Evolutionary conservation across 1,140 invertebrate genomes (phyloP), one percentile per base, ranked within the genome.

Genomic region (Orius insidiosus): DNA sequence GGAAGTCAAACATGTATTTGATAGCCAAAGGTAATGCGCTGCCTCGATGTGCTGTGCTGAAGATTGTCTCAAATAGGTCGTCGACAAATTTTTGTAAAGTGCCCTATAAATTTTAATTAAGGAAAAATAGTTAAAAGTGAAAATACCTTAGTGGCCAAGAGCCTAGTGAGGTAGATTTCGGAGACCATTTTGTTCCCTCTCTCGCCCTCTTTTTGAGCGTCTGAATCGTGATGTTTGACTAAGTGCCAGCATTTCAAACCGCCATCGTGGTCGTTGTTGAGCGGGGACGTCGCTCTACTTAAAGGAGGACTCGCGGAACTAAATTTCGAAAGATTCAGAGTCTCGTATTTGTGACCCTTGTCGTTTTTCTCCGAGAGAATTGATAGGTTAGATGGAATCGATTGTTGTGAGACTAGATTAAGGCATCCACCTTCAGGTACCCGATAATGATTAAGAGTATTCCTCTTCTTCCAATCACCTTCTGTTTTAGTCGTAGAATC

Each of bases 61-160:
- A 63, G 56, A 93, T 85, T 3, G 85, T 90, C 42, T 75, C 74
- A 56, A 93, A 82, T 61, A 96, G 94, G 62, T 94, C 89, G 58
- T 94, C 89, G 8, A 96, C 86, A 65, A 93, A 96, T 60, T 95
- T 93, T 60, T 95, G 88, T 40, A 96, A 80, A 5, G 89, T 95
- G 13, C 90, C 90, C 65, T n/a, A n/a, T n/a, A n/a, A n/a, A n/a
- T n/a, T n/a, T n/a, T n/a, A n/a, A n/a, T n/a, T n/a, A n/a, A n/a
- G n/a, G n/a, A n/a, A n/a, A n/a, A n/a, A n/a, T n/a, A n/a, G n/a
- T n/a, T n/a, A n/a, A n/a, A n/a, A n/a, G n/a, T n/a, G n/a, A n/a
- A n/a, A n/a, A n/a, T n/a, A n/a, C n/a, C n/a, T 94, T 94, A 1
- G 88, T 93, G 16, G 90, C 93, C 1, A 96, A 63, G 10, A 95